These are phyloP conservation scores for Notospermus geniculatus DNA, from an alignment of 1,140 invertebrate genomes.

Conservation along the genomic window DNA sequence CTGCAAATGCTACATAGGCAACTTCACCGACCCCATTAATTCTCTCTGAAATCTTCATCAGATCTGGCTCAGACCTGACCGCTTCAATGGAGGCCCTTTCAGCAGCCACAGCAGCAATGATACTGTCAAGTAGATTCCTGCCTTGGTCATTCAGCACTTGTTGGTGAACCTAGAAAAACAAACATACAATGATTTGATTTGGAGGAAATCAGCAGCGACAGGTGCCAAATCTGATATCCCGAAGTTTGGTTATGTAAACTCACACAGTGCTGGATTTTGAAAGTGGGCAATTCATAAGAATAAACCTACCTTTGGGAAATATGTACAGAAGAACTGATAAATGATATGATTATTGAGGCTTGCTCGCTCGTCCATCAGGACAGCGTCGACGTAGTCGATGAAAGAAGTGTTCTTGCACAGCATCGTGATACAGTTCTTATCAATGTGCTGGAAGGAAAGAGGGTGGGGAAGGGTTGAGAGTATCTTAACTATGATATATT, in stretches of 20 bases:
- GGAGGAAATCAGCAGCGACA: too few relatives aligned
- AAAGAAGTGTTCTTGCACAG: constrained; percentile 75
- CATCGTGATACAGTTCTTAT: constrained; percentile 74
- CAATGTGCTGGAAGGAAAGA: constrained; percentile 62
- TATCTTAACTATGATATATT: not conserved
- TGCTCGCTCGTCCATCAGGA: constrained; percentile 75
- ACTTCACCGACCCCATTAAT: constrained; percentile 51
- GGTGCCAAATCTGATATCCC: too few relatives aligned
- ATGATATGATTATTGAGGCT: constrained; percentile 75
- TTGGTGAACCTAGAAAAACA: constrained; percentile 43
- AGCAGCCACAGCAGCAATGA: constrained; percentile 45
- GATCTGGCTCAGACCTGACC: constrained; percentile 36
- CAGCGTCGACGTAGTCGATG: constrained; percentile 78
- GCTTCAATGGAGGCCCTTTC: constrained; percentile 44
- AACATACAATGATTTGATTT: not conserved
- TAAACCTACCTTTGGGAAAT: constrained; percentile 72
- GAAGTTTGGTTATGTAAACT: too few relatives aligned
- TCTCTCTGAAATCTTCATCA: constrained; percentile 45
- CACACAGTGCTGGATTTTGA: too few relatives aligned
- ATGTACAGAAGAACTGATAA: constrained; percentile 77
- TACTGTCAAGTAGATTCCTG: constrained; percentile 42
- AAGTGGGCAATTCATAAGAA: not conserved
- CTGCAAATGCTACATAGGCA: not conserved
- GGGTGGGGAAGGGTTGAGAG: not conserved
- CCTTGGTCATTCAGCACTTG: constrained; percentile 55